A percentile compares a stretch with the other conserved stretches of the same genome.
Conservation (phyloP, 2,888 invertebrate genomes). For the Celastrina argiolus region DNA sequence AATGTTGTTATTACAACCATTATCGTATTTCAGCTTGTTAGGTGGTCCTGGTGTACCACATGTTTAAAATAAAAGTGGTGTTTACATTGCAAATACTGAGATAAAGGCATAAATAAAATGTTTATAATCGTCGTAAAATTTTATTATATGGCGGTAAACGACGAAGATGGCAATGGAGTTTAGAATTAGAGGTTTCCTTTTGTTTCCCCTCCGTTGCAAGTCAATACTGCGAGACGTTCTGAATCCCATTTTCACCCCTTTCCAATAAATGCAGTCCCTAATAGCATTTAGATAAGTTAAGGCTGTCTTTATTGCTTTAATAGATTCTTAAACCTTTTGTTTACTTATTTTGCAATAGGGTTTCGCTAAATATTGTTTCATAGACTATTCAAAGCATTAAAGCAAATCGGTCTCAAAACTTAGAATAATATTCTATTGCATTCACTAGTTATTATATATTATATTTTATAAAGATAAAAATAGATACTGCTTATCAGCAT, state of each 20-base stretch:
- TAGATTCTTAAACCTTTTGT: constrained; percentile 8
- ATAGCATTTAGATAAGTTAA: constrained; percentile 12
- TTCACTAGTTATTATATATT: too few relatives aligned
- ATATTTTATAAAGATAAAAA: too few relatives aligned
- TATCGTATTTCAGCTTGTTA: background rate
- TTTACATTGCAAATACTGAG: constrained; percentile 3
- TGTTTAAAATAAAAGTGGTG: background rate
- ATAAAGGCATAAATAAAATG: constrained; percentile 9
- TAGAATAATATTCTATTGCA: too few relatives aligned
- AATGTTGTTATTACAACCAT: background rate
- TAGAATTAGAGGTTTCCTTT: constrained; percentile 17
- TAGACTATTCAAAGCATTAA: background rate
- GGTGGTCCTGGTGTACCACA: background rate
- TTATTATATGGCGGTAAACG: constrained; percentile 12
- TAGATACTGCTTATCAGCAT: too few relatives aligned
- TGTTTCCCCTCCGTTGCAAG: constrained; percentile 12
- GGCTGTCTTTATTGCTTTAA: constrained; percentile 10
- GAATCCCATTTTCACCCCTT: constrained; percentile 12
- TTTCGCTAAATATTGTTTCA: background rate
- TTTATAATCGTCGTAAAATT: constrained; percentile 19
- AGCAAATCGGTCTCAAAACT: too few relatives aligned
- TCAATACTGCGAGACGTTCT: constrained; percentile 10
- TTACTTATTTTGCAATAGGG: background rate
- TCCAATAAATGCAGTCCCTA: constrained; percentile 21
- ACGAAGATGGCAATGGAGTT: background rate